phyloP scores from a whole-genome alignment of 1,140 invertebrate genomes.

The Cepaea nemoralis region DNA sequence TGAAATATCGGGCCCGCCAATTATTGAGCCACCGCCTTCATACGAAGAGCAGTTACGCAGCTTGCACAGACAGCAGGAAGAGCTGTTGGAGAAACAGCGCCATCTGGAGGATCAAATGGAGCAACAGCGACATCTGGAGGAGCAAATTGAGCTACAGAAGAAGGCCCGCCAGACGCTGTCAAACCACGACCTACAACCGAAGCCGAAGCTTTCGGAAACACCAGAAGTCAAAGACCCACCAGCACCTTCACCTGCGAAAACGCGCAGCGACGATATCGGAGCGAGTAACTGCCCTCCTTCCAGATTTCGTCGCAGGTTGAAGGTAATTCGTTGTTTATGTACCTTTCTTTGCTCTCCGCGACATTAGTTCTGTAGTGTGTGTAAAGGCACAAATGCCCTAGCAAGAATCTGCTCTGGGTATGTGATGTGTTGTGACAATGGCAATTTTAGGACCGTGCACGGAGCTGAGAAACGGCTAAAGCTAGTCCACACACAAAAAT shows the following conservation, averaged over 20 bases:
- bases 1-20: neutral
- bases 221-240: neutral
- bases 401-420: too few relatives aligned
- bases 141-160: neutral
- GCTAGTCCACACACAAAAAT: too few relatives aligned
- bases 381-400: too few relatives aligned
- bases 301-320: constrained; percentile 1
- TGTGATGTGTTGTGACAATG: too few relatives aligned
- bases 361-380: too few relatives aligned
- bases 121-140: neutral
- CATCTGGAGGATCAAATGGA: neutral
- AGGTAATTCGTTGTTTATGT: too few relatives aligned
- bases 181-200: neutral
- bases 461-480: too few relatives aligned
- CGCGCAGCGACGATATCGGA: neutral
- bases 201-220: neutral
- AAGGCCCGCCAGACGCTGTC: neutral
- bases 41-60: neutral
- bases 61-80: neutral
- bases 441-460: too few relatives aligned
- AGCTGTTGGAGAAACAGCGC: neutral
- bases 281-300: neutral
- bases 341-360: too few relatives aligned
- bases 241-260: neutral
- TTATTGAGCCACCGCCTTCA: neutral